These are phyloP conservation scores for Microtus ochrogaster DNA, from an alignment of 2,113 vertebrate genomes.

Conservation along the genomic window DNA sequence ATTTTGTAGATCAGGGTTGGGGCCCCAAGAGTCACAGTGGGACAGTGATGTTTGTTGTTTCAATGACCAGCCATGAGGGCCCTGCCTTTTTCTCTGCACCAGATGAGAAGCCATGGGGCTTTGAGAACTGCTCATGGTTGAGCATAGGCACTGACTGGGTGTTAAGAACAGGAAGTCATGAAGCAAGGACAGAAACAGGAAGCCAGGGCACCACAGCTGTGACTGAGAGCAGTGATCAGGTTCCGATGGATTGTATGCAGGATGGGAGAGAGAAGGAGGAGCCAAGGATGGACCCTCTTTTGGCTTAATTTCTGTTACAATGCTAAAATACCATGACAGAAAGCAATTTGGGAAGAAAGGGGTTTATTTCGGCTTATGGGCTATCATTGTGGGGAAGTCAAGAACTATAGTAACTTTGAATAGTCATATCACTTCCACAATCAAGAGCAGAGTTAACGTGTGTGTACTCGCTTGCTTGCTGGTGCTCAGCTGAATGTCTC, in stretches of 20 bases:
- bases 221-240: background rate
- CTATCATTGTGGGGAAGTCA: background rate
- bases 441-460: background rate
- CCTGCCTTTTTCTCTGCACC: background rate
- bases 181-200: background rate
- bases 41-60: too few species aligned
- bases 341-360: background rate
- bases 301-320: background rate
- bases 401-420: background rate
- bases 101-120: background rate
- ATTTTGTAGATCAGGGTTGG: background rate
- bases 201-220: background rate
- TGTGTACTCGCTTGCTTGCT: background rate
- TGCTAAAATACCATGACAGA: background rate
- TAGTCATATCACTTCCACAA: background rate
- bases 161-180: background rate
- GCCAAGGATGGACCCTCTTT: background rate
- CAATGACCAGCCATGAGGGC: background rate
- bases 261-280: background rate
- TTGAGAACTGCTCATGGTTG: background rate
- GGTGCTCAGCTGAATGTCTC: background rate
- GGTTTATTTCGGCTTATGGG: background rate
- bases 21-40: too few species aligned
- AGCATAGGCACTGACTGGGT: background rate
- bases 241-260: background rate